Base-by-base conservation (phyloP, 2,888 invertebrate species). In the Phortica magna region DNA sequence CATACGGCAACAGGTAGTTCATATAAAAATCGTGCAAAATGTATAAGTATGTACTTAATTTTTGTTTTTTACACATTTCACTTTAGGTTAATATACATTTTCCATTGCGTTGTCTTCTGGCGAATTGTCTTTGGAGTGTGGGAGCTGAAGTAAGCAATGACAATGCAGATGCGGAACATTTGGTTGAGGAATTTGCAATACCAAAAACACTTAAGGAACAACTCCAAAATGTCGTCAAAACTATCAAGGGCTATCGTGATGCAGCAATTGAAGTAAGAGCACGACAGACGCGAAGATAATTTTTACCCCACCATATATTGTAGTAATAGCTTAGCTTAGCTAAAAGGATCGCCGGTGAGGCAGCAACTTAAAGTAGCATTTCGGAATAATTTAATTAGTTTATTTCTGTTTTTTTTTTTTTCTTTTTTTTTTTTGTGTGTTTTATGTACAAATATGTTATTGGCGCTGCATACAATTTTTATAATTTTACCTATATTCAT, bases 91-190 rank as follows among this genome's bases (percentile, higher is more conserved):
- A 86, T 87, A 88, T 91, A 74, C 91, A 92, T 71, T 89, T 89
- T 39, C 92, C 92, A 0, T 12, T 92, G 70, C 84, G 89, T 12
- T 80, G 88, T 0, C 77, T 92, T 9, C 83, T 88, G 14, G 89
- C 89, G 7, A 88, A 82, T 43, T 88, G 89, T 39, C 76, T 91
- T 3, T 91, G 91, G 90, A 74, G 81, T 59, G 75, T 87, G 68
- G 85, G 79, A 7, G 77, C 77, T 17, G 2, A 78, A 76, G 19
- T 43, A 1, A 81, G 83, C 7, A 77, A 68, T 57, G 61, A 80
- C 10, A 12, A 68, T 42, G 14, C 43, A 39, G 17, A 39, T 14
- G 17, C 43, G n/a, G 53, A 74, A 5, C 39, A 74, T 9, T 48
- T 1, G 17, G 31, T 48, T 14, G 65, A 73, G 2, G 48, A 31